phyloP scores from a whole-genome alignment of 2,888 invertebrate genomes.

The Dilophus febrilis region DNA sequence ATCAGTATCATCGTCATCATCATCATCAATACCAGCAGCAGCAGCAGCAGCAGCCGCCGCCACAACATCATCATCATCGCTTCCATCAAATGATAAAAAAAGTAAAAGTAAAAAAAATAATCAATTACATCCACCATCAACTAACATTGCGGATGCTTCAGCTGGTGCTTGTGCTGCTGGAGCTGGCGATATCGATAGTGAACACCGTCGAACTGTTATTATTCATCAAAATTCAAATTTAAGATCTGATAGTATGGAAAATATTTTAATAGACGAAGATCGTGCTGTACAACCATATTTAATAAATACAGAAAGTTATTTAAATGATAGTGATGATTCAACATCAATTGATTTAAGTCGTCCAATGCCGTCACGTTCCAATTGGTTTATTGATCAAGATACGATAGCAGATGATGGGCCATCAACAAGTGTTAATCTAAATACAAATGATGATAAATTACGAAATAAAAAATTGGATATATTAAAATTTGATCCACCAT shows the following conservation, averaged over 20 bases:
- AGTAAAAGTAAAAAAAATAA: neutral
- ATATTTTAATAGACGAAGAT: constrained; percentile 14
- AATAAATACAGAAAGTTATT: constrained; percentile 2
- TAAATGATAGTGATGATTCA: neutral
- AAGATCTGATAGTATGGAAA: constrained; percentile 22
- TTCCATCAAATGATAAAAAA: neutral
- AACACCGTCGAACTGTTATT: constrained; percentile 11
- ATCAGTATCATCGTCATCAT: neutral
- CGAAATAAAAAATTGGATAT: constrained; percentile 3
- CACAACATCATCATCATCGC: neutral
- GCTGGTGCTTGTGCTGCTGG: no score
- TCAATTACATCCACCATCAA: no score
- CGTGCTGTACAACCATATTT: constrained; percentile 11
- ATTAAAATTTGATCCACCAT: constrained; percentile 19
- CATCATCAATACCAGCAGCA: neutral
- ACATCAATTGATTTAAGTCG: constrained; percentile 5
- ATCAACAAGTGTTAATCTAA: neutral
- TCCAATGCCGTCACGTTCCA: constrained; percentile 13
- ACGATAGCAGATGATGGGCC: neutral
- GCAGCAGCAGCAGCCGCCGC: neutral
- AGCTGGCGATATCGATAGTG: no score
- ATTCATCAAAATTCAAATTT: constrained; percentile 25
- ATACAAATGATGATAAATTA: neutral
- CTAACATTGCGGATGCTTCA: no score
- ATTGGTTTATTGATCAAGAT: constrained; percentile 23